Percentiles rank a stretch among this genome's conserved stretches.
These are phyloP conservation scores for Heterodera carotae DNA, from an alignment of 1,140 invertebrate species.

Conservation along the genomic window DNA sequence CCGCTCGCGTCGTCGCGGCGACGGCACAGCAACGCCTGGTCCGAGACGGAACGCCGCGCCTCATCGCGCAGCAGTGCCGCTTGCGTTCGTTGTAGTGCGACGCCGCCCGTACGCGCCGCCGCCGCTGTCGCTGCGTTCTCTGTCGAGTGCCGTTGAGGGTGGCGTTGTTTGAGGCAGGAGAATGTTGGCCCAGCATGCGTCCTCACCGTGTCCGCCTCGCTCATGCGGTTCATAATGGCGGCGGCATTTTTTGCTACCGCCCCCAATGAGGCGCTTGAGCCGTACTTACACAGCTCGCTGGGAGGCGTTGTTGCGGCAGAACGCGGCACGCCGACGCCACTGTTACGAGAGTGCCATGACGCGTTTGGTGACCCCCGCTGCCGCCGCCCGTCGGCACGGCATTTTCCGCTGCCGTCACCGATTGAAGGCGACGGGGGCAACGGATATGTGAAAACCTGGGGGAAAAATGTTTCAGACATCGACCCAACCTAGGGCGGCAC, in stretches of 20 bases:
- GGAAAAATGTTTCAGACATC: background rate
- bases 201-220: no score
- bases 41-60: background rate
- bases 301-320: background rate
- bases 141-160: constrained; percentile 6
- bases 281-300: constrained; percentile 31
- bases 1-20: no score
- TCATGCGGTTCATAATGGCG: no score
- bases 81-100: no score
- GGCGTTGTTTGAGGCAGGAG: background rate
- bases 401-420: background rate
- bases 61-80: background rate
- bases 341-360: background rate
- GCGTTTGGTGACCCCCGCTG: no score
- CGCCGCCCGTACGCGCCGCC: background rate
- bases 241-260: no score
- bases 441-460: constrained; percentile 5
- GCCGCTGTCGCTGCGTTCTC: background rate
- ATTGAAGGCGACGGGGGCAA: background rate
- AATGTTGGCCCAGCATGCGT: background rate
- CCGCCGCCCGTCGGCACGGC: background rate
- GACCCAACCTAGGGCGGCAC: no score
- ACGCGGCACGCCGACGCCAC: background rate
- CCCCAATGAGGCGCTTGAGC: background rate
- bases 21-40: background rate